Conservation (phyloP, 2,888 invertebrate species). For the Colletes collaris region DNA sequence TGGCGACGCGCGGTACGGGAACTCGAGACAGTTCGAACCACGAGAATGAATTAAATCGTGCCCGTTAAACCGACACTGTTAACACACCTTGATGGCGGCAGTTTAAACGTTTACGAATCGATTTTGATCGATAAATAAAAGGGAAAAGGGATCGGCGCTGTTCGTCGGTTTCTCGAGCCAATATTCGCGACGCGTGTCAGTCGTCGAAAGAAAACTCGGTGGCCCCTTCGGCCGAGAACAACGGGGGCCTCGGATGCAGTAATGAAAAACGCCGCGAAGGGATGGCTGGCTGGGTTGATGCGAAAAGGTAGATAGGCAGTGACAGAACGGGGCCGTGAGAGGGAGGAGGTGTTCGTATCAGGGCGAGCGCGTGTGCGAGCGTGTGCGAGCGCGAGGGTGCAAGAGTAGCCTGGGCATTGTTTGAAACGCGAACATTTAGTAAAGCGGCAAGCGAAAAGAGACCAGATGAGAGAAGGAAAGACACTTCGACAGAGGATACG, state of each 20-base stretch:
- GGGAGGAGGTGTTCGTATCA: slow-evolving; percentile 40
- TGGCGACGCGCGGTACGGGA: neutral
- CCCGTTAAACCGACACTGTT: no score
- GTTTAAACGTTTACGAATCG: no score
- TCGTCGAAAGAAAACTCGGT: slow-evolving; percentile 54
- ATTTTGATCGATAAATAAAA: no score
- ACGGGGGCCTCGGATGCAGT: slow-evolving; percentile 49
- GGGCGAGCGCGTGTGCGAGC: slow-evolving; percentile 47
- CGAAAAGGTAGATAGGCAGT: slow-evolving; percentile 59
- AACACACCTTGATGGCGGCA: no score
- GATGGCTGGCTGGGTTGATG: slow-evolving; percentile 57
- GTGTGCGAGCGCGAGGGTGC: slow-evolving; percentile 58
- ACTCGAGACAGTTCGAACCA: neutral
- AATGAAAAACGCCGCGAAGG: slow-evolving; percentile 71
- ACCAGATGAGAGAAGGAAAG: slow-evolving; percentile 53
- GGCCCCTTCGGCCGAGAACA: slow-evolving; percentile 48
- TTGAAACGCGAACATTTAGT: slow-evolving; percentile 78
- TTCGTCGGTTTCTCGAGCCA: slow-evolving; percentile 38
- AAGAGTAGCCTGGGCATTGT: slow-evolving; percentile 74
- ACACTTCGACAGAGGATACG: slow-evolving; percentile 36
- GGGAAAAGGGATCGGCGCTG: slow-evolving; percentile 10
- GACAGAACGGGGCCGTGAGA: slow-evolving; percentile 27
- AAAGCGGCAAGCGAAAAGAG: slow-evolving; percentile 64
- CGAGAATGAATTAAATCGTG: no score
- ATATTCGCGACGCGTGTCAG: slow-evolving; percentile 34